These are phyloP conservation scores for Drosophila bocki DNA, from an alignment of 1,140 invertebrate genomes.

Conservation along the genomic window DNA sequence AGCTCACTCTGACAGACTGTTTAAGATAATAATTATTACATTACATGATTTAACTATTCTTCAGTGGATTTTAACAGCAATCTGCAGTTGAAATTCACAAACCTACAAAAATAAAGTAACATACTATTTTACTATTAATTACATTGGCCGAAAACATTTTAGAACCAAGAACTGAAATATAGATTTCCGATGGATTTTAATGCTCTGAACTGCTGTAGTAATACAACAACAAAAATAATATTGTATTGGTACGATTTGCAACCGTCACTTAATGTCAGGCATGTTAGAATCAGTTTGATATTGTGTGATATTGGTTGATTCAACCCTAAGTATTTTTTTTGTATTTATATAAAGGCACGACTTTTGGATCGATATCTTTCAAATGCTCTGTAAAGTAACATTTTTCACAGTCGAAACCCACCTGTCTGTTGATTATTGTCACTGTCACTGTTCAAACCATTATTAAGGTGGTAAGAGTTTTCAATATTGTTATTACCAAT, in stretches of 20 bases:
- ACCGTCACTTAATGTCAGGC: neutral
- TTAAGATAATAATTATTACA: too few relatives aligned
- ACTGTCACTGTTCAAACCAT: slow-evolving; percentile 9
- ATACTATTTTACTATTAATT: neutral
- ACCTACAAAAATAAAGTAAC: neutral
- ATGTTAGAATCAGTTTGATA: neutral
- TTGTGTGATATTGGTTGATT: too few relatives aligned
- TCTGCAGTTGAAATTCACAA: neutral
- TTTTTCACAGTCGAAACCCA: slow-evolving; percentile 3
- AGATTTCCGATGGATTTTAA: too few relatives aligned
- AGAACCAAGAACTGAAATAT: too few relatives aligned
- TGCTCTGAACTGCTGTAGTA: too few relatives aligned
- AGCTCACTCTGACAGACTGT: neutral
- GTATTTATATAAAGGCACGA: neutral
- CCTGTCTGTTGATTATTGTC: slow-evolving; percentile 36
- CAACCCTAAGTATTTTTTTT: neutral
- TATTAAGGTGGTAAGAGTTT: slow-evolving; percentile 24
- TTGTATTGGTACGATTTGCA: neutral
- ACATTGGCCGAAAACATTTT: neutral
- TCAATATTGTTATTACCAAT: slow-evolving; percentile 31
- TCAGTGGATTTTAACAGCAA: too few relatives aligned
- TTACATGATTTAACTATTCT: neutral
- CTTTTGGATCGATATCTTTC: neutral
- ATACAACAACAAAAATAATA: too few relatives aligned
- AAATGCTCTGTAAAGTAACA: neutral